Evolutionary conservation across 2,888 invertebrate species (phyloP), one percentile per base, ranked within the genome.

Genomic region (Crepidodera aurea): DNA sequence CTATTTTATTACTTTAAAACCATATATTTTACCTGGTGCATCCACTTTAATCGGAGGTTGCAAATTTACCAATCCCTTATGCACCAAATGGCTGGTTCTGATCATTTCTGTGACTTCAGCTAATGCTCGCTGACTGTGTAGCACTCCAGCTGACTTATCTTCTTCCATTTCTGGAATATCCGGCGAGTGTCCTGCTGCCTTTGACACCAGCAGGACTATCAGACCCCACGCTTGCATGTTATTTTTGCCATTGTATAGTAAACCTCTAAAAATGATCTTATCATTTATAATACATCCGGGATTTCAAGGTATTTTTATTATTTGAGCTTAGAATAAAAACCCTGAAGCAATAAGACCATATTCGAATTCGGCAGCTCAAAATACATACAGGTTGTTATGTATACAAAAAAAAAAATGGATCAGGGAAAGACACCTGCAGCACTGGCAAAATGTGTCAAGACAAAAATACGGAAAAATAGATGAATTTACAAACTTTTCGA

Each of bases 91-190:
- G 15, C 96, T 93, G 0, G 96, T 96, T 46, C 96, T 87, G 67
- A 97, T 95, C 94, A 97, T 94, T 84, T 97, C 97, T 0, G 94
- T 94, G n/a, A 96, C 93, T 81, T 96, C 96, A 0, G 96, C 96
- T 51, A 97, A 81, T 1, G 91, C 92, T 61, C 94, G 86, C 79
- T 95, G 95, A 67, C 93, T 92, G 75, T 93, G 90, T 29, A 94
- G 79, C 0, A 94, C 92, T 1, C 93, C 94, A 12, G 92, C 92
- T 15, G 92, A 90, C 77, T 92, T 92, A 72, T 93, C 94, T 79
- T 91, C 90, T 76, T 93, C 92, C 85, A 93, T 86, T 71, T 92
- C 92, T 0, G 92, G 89, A 66, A 92, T 90, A 77, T 89, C 89
- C 0, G 89, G 82, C 16, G 88, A 86, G 82, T 93, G 92, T 0